Percentiles rank a stretch among this genome's conserved stretches.
phyloP scores from a whole-genome alignment of 2,888 invertebrate species.

The Drosophila macrospina region DNA sequence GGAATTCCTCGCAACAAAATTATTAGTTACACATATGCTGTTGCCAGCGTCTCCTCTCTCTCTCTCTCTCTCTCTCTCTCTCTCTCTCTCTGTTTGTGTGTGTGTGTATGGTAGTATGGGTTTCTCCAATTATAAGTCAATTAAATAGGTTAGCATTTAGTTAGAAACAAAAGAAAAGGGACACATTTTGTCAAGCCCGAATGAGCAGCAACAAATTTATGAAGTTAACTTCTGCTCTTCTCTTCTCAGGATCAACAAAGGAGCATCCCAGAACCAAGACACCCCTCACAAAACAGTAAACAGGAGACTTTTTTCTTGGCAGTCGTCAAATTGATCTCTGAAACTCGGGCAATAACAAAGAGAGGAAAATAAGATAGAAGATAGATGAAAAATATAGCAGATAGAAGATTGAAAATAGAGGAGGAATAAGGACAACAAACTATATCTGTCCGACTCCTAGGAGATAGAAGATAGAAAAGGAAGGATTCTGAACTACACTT shows the following conservation, averaged over 20 bases:
- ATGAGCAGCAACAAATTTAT: constrained; percentile 74
- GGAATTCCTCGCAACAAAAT: constrained; percentile 74
- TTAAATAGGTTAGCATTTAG: constrained; percentile 81
- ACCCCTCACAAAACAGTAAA: constrained; percentile 34
- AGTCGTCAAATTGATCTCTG: constrained; percentile 37
- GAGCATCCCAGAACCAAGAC: constrained; percentile 36
- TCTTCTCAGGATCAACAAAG: constrained; percentile 51
- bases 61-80: too few species aligned
- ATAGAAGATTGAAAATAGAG: too few species aligned
- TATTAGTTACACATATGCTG: constrained; percentile 81
- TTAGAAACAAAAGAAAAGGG: constrained; percentile 73
- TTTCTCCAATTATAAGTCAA: constrained; percentile 82
- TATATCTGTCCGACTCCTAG: too few species aligned
- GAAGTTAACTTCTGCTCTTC: too few species aligned
- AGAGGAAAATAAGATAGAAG: too few species aligned
- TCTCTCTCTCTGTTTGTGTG: not conserved
- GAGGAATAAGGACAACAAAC: too few species aligned
- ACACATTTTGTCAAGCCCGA: constrained; percentile 79
- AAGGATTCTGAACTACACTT: too few species aligned
- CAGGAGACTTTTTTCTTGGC: constrained; percentile 37
- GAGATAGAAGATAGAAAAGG: too few species aligned
- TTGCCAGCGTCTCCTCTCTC: constrained; percentile 40
- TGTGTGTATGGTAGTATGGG: constrained; percentile 45
- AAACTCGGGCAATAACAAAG: constrained; percentile 17
- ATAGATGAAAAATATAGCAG: too few species aligned